phyloP scores from a whole-genome alignment of 2,797 vertebrate genomes.

The Tangara arthus region DNA sequence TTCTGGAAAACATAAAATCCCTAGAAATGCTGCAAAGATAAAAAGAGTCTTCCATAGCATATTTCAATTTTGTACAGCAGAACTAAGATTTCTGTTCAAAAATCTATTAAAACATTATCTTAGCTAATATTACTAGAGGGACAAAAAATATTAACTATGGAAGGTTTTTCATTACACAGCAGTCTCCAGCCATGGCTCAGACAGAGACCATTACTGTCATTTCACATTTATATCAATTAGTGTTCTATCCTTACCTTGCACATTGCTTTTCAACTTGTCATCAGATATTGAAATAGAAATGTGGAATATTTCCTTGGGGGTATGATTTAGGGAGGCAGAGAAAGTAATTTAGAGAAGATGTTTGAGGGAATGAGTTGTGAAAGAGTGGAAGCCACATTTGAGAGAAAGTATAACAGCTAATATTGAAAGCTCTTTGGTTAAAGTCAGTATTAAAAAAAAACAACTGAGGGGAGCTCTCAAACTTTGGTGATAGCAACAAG shows the following conservation, averaged over 20 bases:
- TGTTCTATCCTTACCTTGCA: background rate
- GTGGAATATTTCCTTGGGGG: background rate
- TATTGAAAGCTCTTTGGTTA: background rate
- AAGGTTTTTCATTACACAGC: background rate
- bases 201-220: constrained; percentile 6
- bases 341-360: background rate
- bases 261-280: background rate
- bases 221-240: constrained; percentile 1
- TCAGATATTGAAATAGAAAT: constrained; percentile 21
- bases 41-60: background rate
- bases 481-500: background rate
- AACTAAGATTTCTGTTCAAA: background rate
- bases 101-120: background rate
- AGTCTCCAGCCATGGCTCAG: background rate
- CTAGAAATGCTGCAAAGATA: background rate
- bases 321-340: background rate
- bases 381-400: background rate
- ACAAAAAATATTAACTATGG: background rate
- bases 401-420: background rate
- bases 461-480: background rate
- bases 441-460: background rate
- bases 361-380: background rate
- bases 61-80: background rate
- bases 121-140: background rate
- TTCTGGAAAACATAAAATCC: background rate